Base-by-base conservation (phyloP, 2,113 vertebrate species). In the Murina feae region DNA sequence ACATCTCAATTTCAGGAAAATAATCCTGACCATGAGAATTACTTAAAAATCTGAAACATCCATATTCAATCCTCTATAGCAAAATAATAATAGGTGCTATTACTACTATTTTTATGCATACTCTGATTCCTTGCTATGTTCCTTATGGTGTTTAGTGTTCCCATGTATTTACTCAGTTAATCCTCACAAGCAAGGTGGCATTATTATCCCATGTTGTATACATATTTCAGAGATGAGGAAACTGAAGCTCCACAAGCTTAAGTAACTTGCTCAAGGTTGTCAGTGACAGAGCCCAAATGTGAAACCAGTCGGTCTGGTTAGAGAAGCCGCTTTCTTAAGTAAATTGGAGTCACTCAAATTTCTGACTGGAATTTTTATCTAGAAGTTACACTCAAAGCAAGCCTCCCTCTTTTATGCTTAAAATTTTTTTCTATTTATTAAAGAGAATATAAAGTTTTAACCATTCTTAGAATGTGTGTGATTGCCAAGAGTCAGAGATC, bases 281-380 rank as follows among this genome's bases (percentile, higher is more conserved):
- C 81, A 89, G 42, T 6, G 39, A 69, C 42, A 90, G 74, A 90
- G 74, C 30, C 63, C 71, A 1, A 65, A 76, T 21, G 60, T n/a
- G 25, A 94, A 84, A 78, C 79, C 58, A 90, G 93, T 79, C 75
- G 68, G 69, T 58, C 60, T 87, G 68, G 81, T 89, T 95, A 30
- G 18, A 53, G 74, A 89, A 58, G 44, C 66, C 18, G 2, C 44
- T 49, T 86, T 79, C 72, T 80, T 80, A 90, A 72, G 49, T 39
- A 68, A 80, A 51, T 76, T 4, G 1, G 20, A 91, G n/a, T 66
- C 35, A 60, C 35, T 68, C 23, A 79, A 49, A 76, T 89, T 78
- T 68, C 79, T 93, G 39, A 39, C 32, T 87, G 18, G 21, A 76
- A 84, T 76, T 65, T 71, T 69, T 55, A 68, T 58, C 35, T 76